Evolutionary conservation across 2,797 vertebrate species (phyloP).

Genomic region (Tolypeutes matacus): DNA sequence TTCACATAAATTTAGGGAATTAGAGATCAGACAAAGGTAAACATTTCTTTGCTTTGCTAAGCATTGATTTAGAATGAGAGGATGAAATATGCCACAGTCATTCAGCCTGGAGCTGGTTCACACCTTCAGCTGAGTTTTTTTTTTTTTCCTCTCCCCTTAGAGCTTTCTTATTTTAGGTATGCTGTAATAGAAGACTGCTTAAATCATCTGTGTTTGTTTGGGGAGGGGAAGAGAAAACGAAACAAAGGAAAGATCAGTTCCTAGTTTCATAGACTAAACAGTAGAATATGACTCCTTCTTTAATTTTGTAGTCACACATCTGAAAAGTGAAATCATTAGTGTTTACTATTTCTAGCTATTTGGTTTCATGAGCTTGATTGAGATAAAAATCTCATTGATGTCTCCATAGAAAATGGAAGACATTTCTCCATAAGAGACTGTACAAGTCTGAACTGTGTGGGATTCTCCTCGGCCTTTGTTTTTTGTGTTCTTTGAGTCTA

Average conservation of each 20-base stretch:
- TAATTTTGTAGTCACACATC: conserved; percentile 72
- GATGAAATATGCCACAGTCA: conserved; percentile 80
- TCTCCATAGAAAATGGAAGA: conserved; percentile 12
- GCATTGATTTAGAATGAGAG: conserved; percentile 86
- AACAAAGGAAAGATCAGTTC: conserved; percentile 73
- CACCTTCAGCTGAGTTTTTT: conserved; percentile 80
- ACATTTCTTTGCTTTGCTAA: conserved; percentile 87
- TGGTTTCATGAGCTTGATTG: not conserved
- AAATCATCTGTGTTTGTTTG: conserved; percentile 78
- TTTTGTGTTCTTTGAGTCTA: not conserved
- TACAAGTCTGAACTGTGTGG: conserved; percentile 17
- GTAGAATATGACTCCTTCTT: conserved; percentile 75
- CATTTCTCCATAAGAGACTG: not conserved
- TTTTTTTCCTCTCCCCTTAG: conserved; percentile 49
- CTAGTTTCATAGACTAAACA: conserved; percentile 77
- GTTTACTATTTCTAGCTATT: conserved; percentile 62
- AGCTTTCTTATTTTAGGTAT: conserved; percentile 85
- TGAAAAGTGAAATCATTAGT: conserved; percentile 70
- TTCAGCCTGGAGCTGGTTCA: conserved; percentile 82
- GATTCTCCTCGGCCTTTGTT: not conserved
- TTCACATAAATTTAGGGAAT: conserved; percentile 90
- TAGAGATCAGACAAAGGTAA: conserved; percentile 89
- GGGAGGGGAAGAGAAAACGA: conserved; percentile 67
- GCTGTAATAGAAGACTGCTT: conserved; percentile 72
- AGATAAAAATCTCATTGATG: conserved; percentile 48